These are phyloP conservation scores for Hemaris fuciformis DNA, from an alignment of 2,888 invertebrate species.

Conservation along the genomic window DNA sequence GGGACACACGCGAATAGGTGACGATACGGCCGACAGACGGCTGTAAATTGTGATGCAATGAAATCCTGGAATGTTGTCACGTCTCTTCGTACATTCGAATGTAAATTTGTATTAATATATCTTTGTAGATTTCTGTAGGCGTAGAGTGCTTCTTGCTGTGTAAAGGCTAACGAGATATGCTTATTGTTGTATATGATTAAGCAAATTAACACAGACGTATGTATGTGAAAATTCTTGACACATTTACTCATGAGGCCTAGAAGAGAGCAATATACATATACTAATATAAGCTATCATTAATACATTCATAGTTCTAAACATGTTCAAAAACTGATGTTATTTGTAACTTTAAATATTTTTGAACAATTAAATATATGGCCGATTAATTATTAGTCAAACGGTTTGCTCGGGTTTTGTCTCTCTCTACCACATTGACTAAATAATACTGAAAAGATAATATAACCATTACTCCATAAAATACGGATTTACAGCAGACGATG, in stretches of 20 bases:
- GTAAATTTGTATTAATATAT: slow-evolving; percentile 25
- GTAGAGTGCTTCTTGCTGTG: neutral
- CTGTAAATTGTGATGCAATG: slow-evolving; percentile 54
- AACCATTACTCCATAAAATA: too few relatives aligned
- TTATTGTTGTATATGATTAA: neutral
- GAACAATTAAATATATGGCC: too few relatives aligned
- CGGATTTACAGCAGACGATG: too few relatives aligned
- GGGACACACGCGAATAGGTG: slow-evolving; percentile 47
- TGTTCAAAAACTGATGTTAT: too few relatives aligned
- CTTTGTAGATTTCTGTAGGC: slow-evolving; percentile 24
- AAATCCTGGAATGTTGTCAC: slow-evolving; percentile 49
- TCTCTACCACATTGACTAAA: too few relatives aligned
- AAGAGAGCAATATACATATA: neutral
- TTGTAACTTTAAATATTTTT: too few relatives aligned
- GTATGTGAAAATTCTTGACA: neutral
- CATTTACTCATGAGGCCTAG: neutral
- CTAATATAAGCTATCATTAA: neutral
- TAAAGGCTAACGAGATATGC: neutral
- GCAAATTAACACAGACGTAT: neutral
- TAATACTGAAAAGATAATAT: too few relatives aligned
- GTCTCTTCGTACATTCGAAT: slow-evolving; percentile 43
- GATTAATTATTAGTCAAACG: too few relatives aligned
- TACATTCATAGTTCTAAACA: neutral
- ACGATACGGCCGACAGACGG: slow-evolving; percentile 42
- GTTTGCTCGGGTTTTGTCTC: too few relatives aligned